Evolutionary conservation across 2,888 invertebrate genomes (phyloP).

Genomic region (Acanthosepion pharaonis): DNA sequence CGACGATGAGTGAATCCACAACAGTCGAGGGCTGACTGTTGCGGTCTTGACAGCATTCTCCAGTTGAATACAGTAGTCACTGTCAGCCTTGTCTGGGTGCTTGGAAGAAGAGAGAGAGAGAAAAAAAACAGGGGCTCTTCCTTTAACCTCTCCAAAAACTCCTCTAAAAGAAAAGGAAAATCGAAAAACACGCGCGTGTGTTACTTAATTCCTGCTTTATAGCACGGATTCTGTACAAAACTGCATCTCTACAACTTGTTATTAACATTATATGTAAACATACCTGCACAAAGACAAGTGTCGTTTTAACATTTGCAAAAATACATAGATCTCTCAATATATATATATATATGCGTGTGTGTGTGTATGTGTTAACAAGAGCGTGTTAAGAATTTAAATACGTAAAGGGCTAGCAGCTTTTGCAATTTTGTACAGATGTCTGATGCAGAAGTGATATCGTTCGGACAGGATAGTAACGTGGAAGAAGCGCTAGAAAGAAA

Average conservation of each 20-base stretch:
- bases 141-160: background rate
- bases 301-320: background rate
- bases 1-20: background rate
- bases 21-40: background rate
- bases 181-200: background rate
- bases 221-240: background rate
- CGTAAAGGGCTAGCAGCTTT: background rate
- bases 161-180: background rate
- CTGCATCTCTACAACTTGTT: background rate
- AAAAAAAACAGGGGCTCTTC: background rate
- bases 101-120: background rate
- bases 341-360: background rate
- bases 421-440: background rate
- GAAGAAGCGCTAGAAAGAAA: background rate
- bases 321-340: background rate
- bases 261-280: background rate
- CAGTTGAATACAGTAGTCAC: conserved; percentile 17
- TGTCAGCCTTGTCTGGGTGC: background rate
- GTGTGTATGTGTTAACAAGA: background rate
- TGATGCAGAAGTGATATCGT: background rate
- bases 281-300: background rate
- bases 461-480: conserved; percentile 21
- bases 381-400: background rate
- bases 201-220: background rate
- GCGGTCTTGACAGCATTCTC: background rate